These are phyloP conservation scores for Dromius quadrimaculatus DNA, from an alignment of 2,888 invertebrate species.

Conservation along the genomic window DNA sequence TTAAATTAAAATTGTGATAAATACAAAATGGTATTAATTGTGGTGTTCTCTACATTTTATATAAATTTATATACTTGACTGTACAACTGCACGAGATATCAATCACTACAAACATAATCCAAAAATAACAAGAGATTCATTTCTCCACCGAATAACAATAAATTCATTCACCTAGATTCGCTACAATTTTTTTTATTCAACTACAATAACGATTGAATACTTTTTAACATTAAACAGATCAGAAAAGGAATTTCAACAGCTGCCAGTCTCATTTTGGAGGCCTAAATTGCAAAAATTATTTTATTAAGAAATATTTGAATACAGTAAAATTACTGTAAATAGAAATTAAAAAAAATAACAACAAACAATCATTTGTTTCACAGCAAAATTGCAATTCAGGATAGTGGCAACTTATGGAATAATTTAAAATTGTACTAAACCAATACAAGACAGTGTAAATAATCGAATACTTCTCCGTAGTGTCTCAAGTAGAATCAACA, in stretches of 20 bases:
- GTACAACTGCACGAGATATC: constrained; percentile 41
- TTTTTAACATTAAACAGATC: background rate
- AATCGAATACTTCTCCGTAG: constrained; percentile 6
- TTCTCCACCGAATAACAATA: constrained; percentile 39
- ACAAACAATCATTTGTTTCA: constrained; percentile 5
- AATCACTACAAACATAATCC: constrained; percentile 15
- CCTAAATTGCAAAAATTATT: constrained; percentile 17
- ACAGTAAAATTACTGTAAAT: too few species aligned
- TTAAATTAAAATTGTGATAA: constrained; percentile 38
- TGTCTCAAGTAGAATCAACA: constrained; percentile 27
- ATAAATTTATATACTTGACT: constrained; percentile 45
- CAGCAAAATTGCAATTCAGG: constrained; percentile 6
- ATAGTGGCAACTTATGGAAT: background rate
- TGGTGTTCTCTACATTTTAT: constrained; percentile 48
- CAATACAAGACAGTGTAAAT: constrained; percentile 19
- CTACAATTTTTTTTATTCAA: constrained; percentile 3
- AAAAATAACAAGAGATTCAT: constrained; percentile 45
- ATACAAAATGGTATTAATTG: constrained; percentile 42
- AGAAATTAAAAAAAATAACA: background rate
- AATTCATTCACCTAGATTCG: constrained; percentile 24
- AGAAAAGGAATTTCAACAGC: constrained; percentile 3
- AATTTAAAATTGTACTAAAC: constrained; percentile 20
- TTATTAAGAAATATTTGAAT: too few species aligned
- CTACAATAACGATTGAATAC: constrained; percentile 14
- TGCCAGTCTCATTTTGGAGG: constrained; percentile 8